A percentile compares a stretch with the other conserved stretches of the same genome.
phyloP scores from a whole-genome alignment of 1,140 invertebrate species.

The Protaetia brevitarsis region DNA sequence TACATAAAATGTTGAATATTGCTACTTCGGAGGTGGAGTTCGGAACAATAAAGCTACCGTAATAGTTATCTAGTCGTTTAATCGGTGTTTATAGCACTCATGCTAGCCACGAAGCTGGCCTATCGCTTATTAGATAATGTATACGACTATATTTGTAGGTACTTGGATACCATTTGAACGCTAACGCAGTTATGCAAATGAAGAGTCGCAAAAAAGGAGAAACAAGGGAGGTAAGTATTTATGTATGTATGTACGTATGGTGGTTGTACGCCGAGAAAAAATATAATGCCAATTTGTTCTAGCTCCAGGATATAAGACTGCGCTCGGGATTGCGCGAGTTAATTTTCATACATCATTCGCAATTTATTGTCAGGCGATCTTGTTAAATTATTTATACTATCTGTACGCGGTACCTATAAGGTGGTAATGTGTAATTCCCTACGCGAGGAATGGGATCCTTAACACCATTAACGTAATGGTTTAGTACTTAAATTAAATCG shows the following conservation, averaged over 20 bases:
- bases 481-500: no score
- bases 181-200: neutral
- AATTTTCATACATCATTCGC: neutral
- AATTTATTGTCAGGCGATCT: neutral
- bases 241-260: no score
- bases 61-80: constrained; percentile 3
- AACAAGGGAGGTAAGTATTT: no score
- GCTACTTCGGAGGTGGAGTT: constrained; percentile 14
- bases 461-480: no score
- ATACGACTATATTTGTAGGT: constrained; percentile 9
- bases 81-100: constrained; percentile 14
- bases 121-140: constrained; percentile 17
- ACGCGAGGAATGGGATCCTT: no score
- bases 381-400: no score
- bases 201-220: neutral
- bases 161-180: neutral
- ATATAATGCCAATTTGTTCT: neutral
- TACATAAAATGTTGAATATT: constrained; percentile 12
- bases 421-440: no score
- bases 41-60: constrained; percentile 16
- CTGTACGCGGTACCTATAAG: no score
- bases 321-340: neutral
- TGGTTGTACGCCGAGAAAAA: neutral
- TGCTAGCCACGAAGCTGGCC: neutral
- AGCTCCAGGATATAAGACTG: neutral